phyloP scores from a whole-genome alignment of 2,888 invertebrate species.

The Myopa tessellatipennis region DNA sequence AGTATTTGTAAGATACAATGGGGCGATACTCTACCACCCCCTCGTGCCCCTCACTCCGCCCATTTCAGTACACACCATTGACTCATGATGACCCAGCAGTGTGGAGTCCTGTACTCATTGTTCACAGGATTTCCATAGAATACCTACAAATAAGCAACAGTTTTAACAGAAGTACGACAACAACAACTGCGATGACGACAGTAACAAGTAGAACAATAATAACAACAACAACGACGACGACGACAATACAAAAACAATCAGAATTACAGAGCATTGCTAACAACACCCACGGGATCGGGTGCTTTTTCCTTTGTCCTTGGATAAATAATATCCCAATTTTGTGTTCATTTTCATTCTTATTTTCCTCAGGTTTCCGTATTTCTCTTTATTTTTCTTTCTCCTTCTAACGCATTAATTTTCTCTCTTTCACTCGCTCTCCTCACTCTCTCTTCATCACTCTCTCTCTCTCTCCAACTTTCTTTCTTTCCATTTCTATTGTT shows the following conservation, averaged over 20 bases:
- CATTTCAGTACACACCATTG: neutral
- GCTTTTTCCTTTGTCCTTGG: neutral
- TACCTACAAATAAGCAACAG: slow-evolving; percentile 26
- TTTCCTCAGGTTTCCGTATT: slow-evolving; percentile 11
- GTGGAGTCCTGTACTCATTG: no score
- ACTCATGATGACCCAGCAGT: neutral
- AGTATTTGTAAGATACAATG: neutral
- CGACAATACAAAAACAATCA: neutral
- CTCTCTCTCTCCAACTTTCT: neutral
- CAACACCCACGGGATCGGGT: slow-evolving; percentile 27
- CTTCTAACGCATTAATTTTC: neutral
- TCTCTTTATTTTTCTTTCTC: no score
- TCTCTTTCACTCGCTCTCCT: neutral
- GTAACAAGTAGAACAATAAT: neutral
- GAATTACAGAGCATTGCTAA: neutral
- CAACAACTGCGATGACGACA: neutral
- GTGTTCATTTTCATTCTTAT: neutral
- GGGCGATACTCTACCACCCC: neutral
- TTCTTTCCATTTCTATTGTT: slow-evolving; percentile 17
- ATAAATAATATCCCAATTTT: slow-evolving; percentile 31
- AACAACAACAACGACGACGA: neutral
- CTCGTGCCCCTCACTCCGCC: neutral
- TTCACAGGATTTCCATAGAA: slow-evolving; percentile 21
- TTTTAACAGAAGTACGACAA: slow-evolving; percentile 2
- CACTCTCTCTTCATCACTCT: neutral